Evolutionary conservation across 2,113 vertebrate species (phyloP).

Genomic region (Cyanoramphus novaezelandiae): DNA sequence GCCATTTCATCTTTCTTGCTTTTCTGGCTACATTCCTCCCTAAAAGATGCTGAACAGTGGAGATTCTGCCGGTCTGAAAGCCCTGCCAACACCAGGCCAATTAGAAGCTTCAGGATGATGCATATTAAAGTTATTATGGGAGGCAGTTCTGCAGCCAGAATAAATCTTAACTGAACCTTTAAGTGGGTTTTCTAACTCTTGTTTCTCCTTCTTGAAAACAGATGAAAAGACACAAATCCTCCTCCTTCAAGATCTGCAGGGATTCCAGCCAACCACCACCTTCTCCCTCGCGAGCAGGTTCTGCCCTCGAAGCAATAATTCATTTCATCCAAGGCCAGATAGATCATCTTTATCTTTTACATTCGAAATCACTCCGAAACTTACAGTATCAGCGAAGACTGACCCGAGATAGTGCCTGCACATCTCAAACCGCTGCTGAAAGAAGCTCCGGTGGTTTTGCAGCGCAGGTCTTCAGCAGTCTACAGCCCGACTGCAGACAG

Average conservation of each 20-base stretch:
- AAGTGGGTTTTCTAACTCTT: conserved; percentile 63
- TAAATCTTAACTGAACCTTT: conserved; percentile 69
- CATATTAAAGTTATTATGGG: conserved; percentile 71
- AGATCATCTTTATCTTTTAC: not conserved
- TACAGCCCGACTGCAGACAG: not conserved
- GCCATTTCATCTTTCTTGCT: conserved; percentile 63
- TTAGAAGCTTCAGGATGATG: conserved; percentile 67
- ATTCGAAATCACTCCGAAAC: not conserved
- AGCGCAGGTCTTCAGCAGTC: not conserved
- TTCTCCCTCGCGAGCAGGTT: not conserved
- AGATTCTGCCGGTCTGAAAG: conserved; percentile 63
- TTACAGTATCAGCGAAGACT: not conserved
- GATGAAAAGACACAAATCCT: conserved; percentile 41
- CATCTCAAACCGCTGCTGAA: not conserved
- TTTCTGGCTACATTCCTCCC: conserved; percentile 63
- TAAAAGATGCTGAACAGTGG: conserved; percentile 65
- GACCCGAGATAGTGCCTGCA: not conserved
- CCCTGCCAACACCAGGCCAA: conserved; percentile 68
- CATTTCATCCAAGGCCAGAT: not conserved
- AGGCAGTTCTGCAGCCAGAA: conserved; percentile 70
- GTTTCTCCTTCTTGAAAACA: conserved; percentile 58
- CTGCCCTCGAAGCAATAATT: not conserved
- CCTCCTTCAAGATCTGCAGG: not conserved
- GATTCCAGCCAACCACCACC: conserved; percentile 26
- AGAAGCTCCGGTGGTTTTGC: not conserved